Base-by-base conservation (phyloP, 2,888 invertebrate species). In the Hermaeophaga mercurialis region DNA sequence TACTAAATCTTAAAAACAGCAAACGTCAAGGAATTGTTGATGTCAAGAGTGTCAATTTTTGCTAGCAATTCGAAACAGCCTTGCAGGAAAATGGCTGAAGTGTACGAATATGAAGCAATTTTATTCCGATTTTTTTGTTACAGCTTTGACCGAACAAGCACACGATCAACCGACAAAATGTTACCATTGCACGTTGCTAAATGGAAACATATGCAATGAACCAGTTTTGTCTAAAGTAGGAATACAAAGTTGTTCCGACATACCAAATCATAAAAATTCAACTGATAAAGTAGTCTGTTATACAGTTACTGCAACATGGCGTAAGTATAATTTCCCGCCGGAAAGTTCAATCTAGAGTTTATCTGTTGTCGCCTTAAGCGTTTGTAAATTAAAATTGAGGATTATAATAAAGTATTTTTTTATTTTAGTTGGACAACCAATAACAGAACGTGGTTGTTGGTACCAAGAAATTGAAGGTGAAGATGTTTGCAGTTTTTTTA, bases 381-480 rank as follows among this genome's bases (percentile, higher is more conserved):
- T n/a, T n/a, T n/a, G n/a, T n/a, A n/a, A n/a, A n/a, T n/a, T n/a
- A n/a, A n/a, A n/a, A n/a, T n/a, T n/a, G n/a, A n/a, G n/a, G n/a
- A 6, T 24, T 24, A 24, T 24, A 24, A 8, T 8, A n/a, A 33
- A 12, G 5, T 4, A 33, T 33, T 11, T n/a, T n/a, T 7, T 5
- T 26, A 2, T 55, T 55, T 14, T 39, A 58, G 58, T 58, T 4
- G 39, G 54, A 18, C 14, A 15, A 1, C 43, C 24, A 3, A 45
- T 58, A 6, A 38, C 46, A 8, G 58, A 58, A 26, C 49, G 58
- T 14, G 58, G 58, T 5, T 58, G 58, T 22, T 58, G 50, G 18
- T 58, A 58, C 41, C 24, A 49, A n/a, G 54, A 58, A 39, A 58
- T 58, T 54, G 58, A 58, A 19, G 49, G 49, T 12, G 34, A 54